A percentile compares a stretch with the other conserved stretches of the same genome.
These are phyloP conservation scores for Melanotaenia duboulayi DNA, from an alignment of 2,113 vertebrate species.

Conservation along the genomic window DNA sequence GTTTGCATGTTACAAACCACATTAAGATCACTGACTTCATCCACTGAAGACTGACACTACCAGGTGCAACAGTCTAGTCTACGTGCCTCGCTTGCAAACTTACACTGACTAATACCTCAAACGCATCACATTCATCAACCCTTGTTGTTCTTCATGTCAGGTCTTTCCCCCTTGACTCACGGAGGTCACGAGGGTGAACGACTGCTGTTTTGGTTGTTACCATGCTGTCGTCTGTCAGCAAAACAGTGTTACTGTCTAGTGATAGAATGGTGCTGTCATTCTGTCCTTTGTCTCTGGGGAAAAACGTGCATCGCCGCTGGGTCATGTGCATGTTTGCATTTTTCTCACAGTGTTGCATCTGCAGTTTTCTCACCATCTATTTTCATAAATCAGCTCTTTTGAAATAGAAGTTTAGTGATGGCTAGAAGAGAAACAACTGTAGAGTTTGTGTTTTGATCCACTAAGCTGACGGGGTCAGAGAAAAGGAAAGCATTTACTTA, in stretches of 20 bases:
- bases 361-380: constrained; percentile 35
- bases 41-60: constrained; percentile 33
- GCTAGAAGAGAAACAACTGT: neutral
- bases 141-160: constrained; percentile 8
- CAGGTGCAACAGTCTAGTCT: constrained; percentile 37
- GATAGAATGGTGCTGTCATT: neutral
- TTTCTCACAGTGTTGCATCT: constrained; percentile 30
- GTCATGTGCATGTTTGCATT: constrained; percentile 7
- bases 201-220: constrained; percentile 2
- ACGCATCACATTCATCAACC: constrained; percentile 13
- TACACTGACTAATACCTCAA: neutral
- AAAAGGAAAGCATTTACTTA: neutral
- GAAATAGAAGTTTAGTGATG: constrained; percentile 32
- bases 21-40: constrained; percentile 38
- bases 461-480: constrained; percentile 14
- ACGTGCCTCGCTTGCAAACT: neutral
- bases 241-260: constrained; percentile 1
- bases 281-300: neutral
- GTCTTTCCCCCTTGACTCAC: constrained; percentile 7
- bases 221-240: constrained; percentile 6
- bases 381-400: constrained; percentile 20
- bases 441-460: neutral
- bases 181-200: constrained; percentile 25
- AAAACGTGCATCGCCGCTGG: constrained; percentile 8
- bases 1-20: neutral